Evolutionary conservation across 2,888 invertebrate species (phyloP).

Genomic region (Adelphocoris suturalis): DNA sequence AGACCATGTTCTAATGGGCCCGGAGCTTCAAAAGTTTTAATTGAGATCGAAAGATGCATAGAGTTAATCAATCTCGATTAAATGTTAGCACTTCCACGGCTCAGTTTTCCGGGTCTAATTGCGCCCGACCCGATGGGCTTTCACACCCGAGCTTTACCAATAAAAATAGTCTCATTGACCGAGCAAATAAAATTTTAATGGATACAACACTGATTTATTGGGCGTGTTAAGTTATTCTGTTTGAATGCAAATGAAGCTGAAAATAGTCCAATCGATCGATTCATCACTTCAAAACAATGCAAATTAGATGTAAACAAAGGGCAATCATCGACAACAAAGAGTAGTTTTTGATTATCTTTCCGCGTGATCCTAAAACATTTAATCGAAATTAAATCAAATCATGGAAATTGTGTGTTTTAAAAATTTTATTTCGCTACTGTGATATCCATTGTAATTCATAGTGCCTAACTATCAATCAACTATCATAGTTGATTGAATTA

Average conservation of each 20-base stretch:
- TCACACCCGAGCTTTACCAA: not conserved
- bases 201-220: not conserved
- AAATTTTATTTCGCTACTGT: no score
- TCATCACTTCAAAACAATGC: no score
- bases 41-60: constrained; percentile 66
- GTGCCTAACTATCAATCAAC: no score
- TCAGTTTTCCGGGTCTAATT: not conserved
- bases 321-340: no score
- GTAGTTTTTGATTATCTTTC: no score
- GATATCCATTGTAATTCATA: no score
- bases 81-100: not conserved
- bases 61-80: constrained; percentile 69
- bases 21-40: constrained; percentile 65
- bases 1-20: constrained; percentile 51
- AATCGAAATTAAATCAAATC: no score
- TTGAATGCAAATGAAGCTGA: not conserved
- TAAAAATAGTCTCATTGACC: constrained; percentile 13
- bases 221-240: not conserved
- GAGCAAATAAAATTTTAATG: not conserved
- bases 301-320: no score
- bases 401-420: no score
- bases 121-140: not conserved
- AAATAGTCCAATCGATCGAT: no score
- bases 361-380: no score
- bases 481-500: no score